Evolutionary conservation across 2,113 vertebrate genomes (phyloP), one percentile per base, ranked within the genome.

Genomic region (Lontra canadensis): DNA sequence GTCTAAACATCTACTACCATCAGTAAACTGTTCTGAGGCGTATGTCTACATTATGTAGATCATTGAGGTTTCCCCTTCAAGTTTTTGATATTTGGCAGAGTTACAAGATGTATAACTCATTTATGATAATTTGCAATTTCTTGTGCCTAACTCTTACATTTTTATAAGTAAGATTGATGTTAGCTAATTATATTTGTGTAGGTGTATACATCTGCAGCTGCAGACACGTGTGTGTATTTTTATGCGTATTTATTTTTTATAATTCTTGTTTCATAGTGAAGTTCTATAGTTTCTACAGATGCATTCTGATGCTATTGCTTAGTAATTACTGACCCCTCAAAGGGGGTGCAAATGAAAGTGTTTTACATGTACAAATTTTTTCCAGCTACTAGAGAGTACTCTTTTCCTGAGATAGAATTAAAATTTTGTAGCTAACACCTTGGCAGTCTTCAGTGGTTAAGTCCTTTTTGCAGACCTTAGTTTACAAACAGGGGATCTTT

Each of bases 291-390:
- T 94, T 95, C 49, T 73, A 31, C 23, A 91, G 25, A 52, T 79
- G 65, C 6, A 47, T 39, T 84, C 34, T 79, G 57, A 25, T 92
- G 44, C 36, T 95, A 34, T 94, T 83, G 47, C 8, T 83, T 94
- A 76, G 9, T 76, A 89, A 61, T 90, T 89, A 39, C n/a, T 44
- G 87, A 76, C 4, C 13, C n/a, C 34, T 95, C 31, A 74, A 86
- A 93, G 79, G 26, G 34, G 42, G 15, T 81, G 26, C 67, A 86
- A 89, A 80, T 94, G 61, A 91, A 94, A 95, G 78, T 94, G 76
- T 92, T 96, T 93, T 88, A 67, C 13, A 80, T 92, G 44, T 90
- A 18, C 67, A 85, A 71, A 65, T 93, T 67, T 17, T 86, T 95
- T 85, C 2, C 20, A 42, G 44, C 39, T 84, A 80, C 20, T 74